Evolutionary conservation across 1,140 invertebrate genomes (phyloP), one percentile per base, ranked within the genome.

Genomic region (Nymphalis io): DNA sequence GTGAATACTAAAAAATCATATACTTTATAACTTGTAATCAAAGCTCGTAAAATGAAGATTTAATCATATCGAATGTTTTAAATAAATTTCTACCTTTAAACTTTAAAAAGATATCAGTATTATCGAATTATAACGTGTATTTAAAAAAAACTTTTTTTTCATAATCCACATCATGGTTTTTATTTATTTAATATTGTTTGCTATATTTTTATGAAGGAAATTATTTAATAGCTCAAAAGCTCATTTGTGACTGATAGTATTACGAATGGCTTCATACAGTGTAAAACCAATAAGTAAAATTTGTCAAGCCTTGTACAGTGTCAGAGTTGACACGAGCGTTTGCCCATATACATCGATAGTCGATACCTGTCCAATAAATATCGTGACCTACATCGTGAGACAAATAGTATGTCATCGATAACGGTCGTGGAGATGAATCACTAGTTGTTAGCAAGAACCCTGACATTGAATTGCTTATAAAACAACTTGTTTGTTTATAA

Each of bases 351-450:
- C 44, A 38, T 38, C 44, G 46, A 33, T 42, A 39, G 23, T 62
- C 33, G 44, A 62, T 62, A 51, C 23, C 21, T 33, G 27, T 51
- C 60, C 60, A 63, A 63, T 63, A 63, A 63, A 63, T 63, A 63
- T 51, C 20, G 27, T 55, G 51, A 55, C 51, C 51, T 21, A 55
- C 51, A 55, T 55, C 10, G 23, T n/a, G 48, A 21, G 13, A 21
- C 51, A 55, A 51, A 27, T 21, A 55, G 12, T 27, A 55, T 55
- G 51, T 55, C 51, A 55, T 55, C 51, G 51, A 27, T 55, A 55
- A 55, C 51, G 51, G 51, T 55, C 20, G 48, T 13, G 40, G 51
- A 27, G 20, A 27, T 55, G 15, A 23, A 27, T 55, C 23, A 55
- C 23, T 55, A 55, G 51, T 5, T 51, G 18, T 16, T 46, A 46